phyloP scores from a whole-genome alignment of 2,797 vertebrate genomes.

The Crenichthys baileyi region DNA sequence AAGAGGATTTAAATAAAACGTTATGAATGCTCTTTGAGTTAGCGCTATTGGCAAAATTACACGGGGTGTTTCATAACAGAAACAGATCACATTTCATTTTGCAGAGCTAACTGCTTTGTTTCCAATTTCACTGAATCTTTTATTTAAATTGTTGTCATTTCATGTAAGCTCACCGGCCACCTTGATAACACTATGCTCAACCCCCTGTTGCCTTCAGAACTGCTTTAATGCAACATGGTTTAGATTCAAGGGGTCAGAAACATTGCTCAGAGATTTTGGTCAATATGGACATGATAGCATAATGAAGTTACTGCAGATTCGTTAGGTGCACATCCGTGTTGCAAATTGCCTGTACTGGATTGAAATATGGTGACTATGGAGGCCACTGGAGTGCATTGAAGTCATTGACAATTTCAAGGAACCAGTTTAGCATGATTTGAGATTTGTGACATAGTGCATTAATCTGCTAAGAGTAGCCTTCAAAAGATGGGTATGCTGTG shows the following conservation, averaged over 20 bases:
- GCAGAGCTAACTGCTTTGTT: slow-evolving; percentile 8
- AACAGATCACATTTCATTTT: not conserved
- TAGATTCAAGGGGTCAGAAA: not conserved
- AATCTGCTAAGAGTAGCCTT: no score
- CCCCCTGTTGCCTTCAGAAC: no score
- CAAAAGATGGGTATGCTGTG: no score
- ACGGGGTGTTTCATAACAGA: not conserved
- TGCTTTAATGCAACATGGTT: not conserved
- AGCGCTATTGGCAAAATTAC: slow-evolving; percentile 2
- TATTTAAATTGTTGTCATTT: not conserved
- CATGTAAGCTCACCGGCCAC: not conserved
- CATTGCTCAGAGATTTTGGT: not conserved
- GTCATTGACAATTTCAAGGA: no score
- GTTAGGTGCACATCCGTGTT: not conserved
- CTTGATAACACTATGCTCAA: no score
- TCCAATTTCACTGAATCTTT: not conserved
- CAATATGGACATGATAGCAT: not conserved
- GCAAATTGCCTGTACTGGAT: not conserved
- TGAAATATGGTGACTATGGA: no score
- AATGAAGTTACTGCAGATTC: not conserved
- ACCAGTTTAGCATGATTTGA: no score
- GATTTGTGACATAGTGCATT: no score
- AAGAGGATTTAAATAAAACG: slow-evolving; percentile 16
- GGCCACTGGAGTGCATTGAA: no score
- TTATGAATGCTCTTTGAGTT: not conserved